Conservation (phyloP, 2,888 invertebrate genomes). For the Asteroscopus sphinx region DNA sequence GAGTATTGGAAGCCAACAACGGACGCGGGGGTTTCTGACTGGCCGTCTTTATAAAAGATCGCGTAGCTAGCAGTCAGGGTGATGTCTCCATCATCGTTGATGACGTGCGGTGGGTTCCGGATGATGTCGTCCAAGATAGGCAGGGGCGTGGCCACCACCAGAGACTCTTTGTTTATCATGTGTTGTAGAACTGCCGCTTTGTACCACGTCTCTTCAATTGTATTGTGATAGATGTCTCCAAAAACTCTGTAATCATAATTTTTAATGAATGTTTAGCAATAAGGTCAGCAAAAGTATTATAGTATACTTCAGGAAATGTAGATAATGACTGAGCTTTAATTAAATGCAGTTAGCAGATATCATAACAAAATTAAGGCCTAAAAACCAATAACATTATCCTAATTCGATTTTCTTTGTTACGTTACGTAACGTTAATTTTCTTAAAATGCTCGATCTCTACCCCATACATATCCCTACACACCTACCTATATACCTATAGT, state of each 20-base stretch:
- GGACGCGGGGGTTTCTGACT: constrained; percentile 94
- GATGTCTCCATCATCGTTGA: constrained; percentile 86
- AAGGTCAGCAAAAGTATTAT: too few relatives aligned
- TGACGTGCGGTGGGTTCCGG: constrained; percentile 71
- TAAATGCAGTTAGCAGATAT: too few relatives aligned
- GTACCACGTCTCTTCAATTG: constrained; percentile 97
- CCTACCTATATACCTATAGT: too few relatives aligned
- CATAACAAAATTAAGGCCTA: too few relatives aligned
- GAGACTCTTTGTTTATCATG: constrained; percentile 93
- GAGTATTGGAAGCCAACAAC: constrained; percentile 97
- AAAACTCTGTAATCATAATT: constrained; percentile 90
- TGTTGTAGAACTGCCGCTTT: constrained; percentile 96
- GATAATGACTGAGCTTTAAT: too few relatives aligned
- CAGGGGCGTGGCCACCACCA: constrained; percentile 94
- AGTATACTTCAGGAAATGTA: too few relatives aligned
- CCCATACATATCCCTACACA: too few relatives aligned
- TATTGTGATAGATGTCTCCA: constrained; percentile 93
- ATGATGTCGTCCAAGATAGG: constrained; percentile 81
- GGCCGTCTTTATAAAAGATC: constrained; percentile 94
- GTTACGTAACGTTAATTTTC: too few relatives aligned
- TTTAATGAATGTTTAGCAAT: not conserved
- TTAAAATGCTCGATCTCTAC: too few relatives aligned
- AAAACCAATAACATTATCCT: too few relatives aligned
- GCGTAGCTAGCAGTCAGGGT: constrained; percentile 95
- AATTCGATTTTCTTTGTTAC: too few relatives aligned